These are phyloP conservation scores for Pristis pectinata DNA, from an alignment of 2,797 vertebrate species.

Conservation along the genomic window DNA sequence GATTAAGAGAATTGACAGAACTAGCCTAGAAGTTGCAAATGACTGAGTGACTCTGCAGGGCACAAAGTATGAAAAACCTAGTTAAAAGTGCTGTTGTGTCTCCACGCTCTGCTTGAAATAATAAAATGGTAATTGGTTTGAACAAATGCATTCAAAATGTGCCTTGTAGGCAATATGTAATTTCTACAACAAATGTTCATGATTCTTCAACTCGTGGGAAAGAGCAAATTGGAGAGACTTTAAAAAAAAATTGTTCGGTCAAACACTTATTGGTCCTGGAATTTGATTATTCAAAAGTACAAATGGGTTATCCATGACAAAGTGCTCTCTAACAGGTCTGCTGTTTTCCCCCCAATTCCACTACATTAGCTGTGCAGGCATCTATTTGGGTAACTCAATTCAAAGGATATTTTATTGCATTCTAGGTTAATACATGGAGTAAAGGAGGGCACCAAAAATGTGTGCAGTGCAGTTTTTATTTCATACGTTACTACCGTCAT, in stretches of 20 bases:
- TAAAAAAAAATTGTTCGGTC: not conserved
- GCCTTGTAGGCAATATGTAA: not conserved
- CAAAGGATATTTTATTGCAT: not conserved
- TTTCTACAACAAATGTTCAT: not conserved
- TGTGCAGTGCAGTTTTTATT: not conserved
- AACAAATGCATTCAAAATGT: not conserved
- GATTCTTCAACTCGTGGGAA: not conserved
- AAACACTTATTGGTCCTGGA: not conserved
- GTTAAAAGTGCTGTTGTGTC: not conserved
- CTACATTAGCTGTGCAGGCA: not conserved
- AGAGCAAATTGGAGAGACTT: not conserved
- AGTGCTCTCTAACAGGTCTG: too few relatives aligned
- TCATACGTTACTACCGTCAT: not conserved
- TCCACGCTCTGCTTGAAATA: not conserved
- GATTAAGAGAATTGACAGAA: conserved; percentile 11
- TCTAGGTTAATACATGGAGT: not conserved
- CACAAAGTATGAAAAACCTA: not conserved
- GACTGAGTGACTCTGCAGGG: not conserved
- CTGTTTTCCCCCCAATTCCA: not conserved
- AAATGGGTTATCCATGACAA: not conserved
- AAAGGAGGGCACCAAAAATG: not conserved
- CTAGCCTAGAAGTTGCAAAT: not conserved
- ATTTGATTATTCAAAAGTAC: not conserved
- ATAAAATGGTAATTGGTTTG: conserved; percentile 26
- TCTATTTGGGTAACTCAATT: not conserved